Conservation (phyloP, 23 tunicate genomes). For the Styela clava region DNA sequence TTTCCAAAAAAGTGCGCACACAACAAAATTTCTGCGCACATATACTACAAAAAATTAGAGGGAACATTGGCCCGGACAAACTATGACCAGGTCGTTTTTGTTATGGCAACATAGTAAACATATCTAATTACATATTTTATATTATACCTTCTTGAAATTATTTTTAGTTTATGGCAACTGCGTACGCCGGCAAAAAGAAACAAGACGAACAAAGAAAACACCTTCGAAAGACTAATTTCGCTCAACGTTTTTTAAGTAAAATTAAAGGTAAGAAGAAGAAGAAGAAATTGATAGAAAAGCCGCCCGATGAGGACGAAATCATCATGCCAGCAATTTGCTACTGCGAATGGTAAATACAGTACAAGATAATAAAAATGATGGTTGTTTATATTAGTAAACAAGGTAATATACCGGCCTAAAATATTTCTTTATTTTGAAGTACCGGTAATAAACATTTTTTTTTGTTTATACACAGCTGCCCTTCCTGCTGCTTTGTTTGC, state of each 20-base stretch:
- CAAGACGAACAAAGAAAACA: conserved; percentile 19
- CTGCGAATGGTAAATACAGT: conserved; percentile 16
- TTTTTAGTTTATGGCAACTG: conserved; percentile 27
- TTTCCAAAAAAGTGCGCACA: too few species aligned
- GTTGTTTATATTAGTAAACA: background rate
- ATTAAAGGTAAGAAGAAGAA: background rate
- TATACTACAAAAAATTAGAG: too few species aligned
- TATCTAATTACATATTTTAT: too few species aligned
- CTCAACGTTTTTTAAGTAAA: background rate
- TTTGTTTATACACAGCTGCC: conserved; percentile 19
- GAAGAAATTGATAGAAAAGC: background rate
- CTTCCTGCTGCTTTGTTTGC: conserved; percentile 7
- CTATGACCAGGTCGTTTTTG: too few species aligned
- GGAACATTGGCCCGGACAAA: too few species aligned
- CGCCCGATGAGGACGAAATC: background rate
- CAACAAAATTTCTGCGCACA: too few species aligned
- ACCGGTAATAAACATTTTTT: background rate
- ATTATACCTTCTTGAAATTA: too few species aligned
- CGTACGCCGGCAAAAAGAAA: conserved; percentile 21
- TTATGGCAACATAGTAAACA: too few species aligned
- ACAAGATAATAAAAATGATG: background rate
- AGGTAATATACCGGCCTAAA: background rate
- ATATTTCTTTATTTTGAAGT: background rate
- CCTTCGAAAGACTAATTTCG: background rate
- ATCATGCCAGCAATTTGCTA: conserved; percentile 24